Evolutionary conservation across 2,113 vertebrate species (phyloP).

Genomic region (Seriola dumerili): DNA sequence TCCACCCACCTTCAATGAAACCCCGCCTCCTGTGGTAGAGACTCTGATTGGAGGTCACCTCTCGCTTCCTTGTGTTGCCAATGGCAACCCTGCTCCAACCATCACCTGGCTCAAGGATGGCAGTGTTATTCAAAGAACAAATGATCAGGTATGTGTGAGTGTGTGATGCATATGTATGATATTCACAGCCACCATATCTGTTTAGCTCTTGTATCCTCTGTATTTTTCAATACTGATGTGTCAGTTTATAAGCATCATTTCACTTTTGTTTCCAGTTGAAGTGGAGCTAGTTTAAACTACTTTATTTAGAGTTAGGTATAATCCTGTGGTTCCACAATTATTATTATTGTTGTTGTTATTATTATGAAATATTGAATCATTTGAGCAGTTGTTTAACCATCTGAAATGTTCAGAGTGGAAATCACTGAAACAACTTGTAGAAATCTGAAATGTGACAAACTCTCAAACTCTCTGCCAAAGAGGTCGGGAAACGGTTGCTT

Average conservation of each 20-base stretch:
- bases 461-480: no score
- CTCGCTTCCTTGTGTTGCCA: slow-evolving; percentile 87
- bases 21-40: slow-evolving; percentile 86
- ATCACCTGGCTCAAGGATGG: slow-evolving; percentile 90
- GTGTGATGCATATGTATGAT: background rate
- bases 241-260: no score
- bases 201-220: background rate
- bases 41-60: slow-evolving; percentile 81
- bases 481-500: no score
- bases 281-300: no score
- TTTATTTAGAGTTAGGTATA: no score
- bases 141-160: slow-evolving; percentile 79
- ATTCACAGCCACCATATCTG: background rate
- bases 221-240: no score
- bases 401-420: no score
- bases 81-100: slow-evolving; percentile 88
- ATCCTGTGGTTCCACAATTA: no score
- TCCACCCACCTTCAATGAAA: slow-evolving; percentile 88
- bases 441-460: background rate
- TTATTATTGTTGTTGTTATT: no score
- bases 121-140: slow-evolving; percentile 71
- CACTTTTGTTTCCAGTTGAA: no score
- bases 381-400: background rate
- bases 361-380: background rate
- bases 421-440: no score